phyloP scores from a whole-genome alignment of 2,888 invertebrate genomes.

The Augochlorella aurata region DNA sequence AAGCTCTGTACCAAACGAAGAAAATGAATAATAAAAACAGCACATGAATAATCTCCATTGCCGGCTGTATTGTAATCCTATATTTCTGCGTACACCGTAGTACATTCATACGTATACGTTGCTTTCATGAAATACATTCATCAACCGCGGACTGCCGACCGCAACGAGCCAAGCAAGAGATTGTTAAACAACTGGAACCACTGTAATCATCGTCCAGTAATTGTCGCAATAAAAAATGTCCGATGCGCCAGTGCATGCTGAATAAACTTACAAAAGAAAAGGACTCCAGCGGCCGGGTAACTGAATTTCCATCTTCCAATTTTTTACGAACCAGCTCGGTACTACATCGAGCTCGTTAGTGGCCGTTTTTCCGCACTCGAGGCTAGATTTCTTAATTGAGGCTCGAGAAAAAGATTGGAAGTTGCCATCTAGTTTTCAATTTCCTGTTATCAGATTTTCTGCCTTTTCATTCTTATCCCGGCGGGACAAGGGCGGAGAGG shows the following conservation, averaged over 20 bases:
- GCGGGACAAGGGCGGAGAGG: not conserved
- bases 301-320: constrained; percentile 29
- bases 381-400: constrained; percentile 51
- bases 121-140: not conserved
- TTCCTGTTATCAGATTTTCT: constrained; percentile 47
- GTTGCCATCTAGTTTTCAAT: constrained; percentile 58
- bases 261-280: constrained; percentile 17
- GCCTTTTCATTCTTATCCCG: not conserved
- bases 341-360: constrained; percentile 38
- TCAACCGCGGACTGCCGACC: not conserved
- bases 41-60: not conserved
- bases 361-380: constrained; percentile 18
- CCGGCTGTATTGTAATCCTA: not conserved
- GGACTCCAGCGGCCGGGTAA: not conserved
- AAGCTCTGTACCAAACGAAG: not conserved
- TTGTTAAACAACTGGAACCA: not conserved
- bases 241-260: not conserved
- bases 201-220: not conserved
- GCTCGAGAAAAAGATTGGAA: constrained; percentile 40
- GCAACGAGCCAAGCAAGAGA: not conserved
- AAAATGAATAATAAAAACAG: not conserved
- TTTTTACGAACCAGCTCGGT: constrained; percentile 22
- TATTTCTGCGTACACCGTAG: not conserved
- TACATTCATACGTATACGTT: not conserved
- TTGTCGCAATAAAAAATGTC: not conserved